Percentiles rank a stretch among this genome's conserved stretches.
Evolutionary conservation across 2,113 vertebrate species (phyloP).

Genomic region (Limanda limanda): DNA sequence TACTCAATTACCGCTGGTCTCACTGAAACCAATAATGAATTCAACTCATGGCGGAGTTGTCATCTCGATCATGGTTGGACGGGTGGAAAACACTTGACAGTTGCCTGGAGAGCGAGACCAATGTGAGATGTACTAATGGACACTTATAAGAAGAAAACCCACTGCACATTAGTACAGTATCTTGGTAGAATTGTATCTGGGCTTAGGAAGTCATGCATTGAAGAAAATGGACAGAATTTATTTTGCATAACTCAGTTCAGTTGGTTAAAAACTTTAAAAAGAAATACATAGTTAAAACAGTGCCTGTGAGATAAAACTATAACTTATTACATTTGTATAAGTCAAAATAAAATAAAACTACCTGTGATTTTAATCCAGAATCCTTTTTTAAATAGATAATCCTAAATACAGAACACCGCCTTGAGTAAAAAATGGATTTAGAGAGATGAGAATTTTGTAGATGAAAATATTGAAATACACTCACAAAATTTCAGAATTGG

Average conservation of each 20-base stretch:
- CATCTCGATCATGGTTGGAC: slow-evolving; percentile 55
- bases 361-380: too few relatives aligned
- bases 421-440: not conserved
- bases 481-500: too few relatives aligned
- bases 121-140: not conserved
- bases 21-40: slow-evolving; percentile 68
- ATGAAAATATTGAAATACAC: too few relatives aligned
- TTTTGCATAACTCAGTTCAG: too few relatives aligned
- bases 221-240: not conserved
- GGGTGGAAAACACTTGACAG: slow-evolving; percentile 46
- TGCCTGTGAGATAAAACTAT: too few relatives aligned
- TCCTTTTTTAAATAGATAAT: not conserved
- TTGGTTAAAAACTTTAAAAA: not conserved
- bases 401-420: not conserved
- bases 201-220: not conserved
- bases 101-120: slow-evolving; percentile 23
- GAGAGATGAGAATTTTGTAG: not conserved
- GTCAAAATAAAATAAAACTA: too few relatives aligned
- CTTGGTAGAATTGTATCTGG: not conserved
- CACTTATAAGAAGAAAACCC: slow-evolving; percentile 27
- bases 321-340: too few relatives aligned
- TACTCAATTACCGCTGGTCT: slow-evolving; percentile 55
- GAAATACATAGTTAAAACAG: too few relatives aligned
- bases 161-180: not conserved
- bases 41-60: slow-evolving; percentile 57